Evolutionary conservation across 2,888 invertebrate genomes (phyloP), one percentile per base, ranked within the genome.

Genomic region (Oscheius onirici): DNA sequence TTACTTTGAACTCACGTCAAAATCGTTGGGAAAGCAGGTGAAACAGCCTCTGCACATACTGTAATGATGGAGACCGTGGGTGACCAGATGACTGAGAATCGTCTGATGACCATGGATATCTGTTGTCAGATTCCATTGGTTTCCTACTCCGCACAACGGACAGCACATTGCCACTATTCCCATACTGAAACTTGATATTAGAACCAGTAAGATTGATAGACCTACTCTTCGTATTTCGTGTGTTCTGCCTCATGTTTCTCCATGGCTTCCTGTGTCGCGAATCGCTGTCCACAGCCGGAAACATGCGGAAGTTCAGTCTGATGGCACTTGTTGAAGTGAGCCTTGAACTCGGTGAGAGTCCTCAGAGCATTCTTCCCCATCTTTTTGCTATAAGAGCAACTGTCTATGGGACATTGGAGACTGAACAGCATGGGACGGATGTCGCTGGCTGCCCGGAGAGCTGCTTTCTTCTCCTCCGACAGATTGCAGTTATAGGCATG

Each of bases 41-140:
- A 75, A 69, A 61, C 77, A 77, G 3, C 20, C 22, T 24, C 72
- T 46, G 46, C 77, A 75, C 52, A 60, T 57, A 54, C 71, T 63
- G 40, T 71, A 71, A 40, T 52, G 63, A n/a, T 71, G 66, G 15
- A 77, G 52, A 43, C 75, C 77, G 41, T 77, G 77, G 1, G 65
- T 73, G 10, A 46, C 43, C 17, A 72, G 24, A 44, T 77, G 77
- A 52, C 66, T 43, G n/a, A 70, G 63, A 28, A 70, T 60, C 43
- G 66, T 63, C n/a, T 15, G 24, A 3, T 46, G 26, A 8, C 63
- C 49, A 17, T 26, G 13, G 17, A 63, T 28, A 6, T 63, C 49
- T 10, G 49, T 57, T 11, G 55, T 49, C 51, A 71, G n/a, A 13
- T 67, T 60, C 77, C 77, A 77, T 55, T 73, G 65, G 20, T 74